Evolutionary conservation across 2,797 vertebrate genomes (phyloP), one percentile per base, ranked within the genome.

Genomic region (Acanthornis magna): DNA sequence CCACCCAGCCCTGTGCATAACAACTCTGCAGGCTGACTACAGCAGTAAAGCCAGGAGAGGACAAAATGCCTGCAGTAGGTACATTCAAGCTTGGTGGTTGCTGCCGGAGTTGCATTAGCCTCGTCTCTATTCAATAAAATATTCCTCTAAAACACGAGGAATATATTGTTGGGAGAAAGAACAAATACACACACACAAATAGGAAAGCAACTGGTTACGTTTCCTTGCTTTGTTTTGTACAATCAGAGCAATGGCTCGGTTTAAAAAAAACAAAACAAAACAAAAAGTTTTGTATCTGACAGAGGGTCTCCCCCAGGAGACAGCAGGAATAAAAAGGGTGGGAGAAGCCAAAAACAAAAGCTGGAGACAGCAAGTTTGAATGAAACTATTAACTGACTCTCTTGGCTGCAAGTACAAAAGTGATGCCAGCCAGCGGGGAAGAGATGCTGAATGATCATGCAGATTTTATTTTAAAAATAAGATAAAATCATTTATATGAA

Each of bases 401-500:
- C 70, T 93, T 92, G 89, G 88, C 89, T 94, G 63, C 54, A 84
- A 80, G 22, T 84, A 75, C 13, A 43, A 62, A 92, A 75, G 36
- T 17, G 26, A 75, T 91, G 86, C 51, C 89, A 97, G 47, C 38
- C 88, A 96, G 70, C 57, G 86, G 71, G 63, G 71, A 93, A 91
- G 38, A 53, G 23, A 89, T 60, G 29, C 36, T 7, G 15, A 72
- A 91, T 61, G 45, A 92, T 89, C 60, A 72, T 34, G 66, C 12
- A 94, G 50, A 91, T 84, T 88, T 88, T 70, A 88, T 96, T 93
- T 92, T 78, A 54, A 94, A 96, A 85, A 23, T 18, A 85, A 90
- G 76, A 80, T 65, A 67, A 95, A 93, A 85, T 73, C 2, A 83
- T 93, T 91, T 85, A 61, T 27, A 63, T 53, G 38, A 73, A 63